Evolutionary conservation across 2,888 invertebrate species (phyloP), one percentile per base, ranked within the genome.

Genomic region (Rhagophthalmus giganteus): DNA sequence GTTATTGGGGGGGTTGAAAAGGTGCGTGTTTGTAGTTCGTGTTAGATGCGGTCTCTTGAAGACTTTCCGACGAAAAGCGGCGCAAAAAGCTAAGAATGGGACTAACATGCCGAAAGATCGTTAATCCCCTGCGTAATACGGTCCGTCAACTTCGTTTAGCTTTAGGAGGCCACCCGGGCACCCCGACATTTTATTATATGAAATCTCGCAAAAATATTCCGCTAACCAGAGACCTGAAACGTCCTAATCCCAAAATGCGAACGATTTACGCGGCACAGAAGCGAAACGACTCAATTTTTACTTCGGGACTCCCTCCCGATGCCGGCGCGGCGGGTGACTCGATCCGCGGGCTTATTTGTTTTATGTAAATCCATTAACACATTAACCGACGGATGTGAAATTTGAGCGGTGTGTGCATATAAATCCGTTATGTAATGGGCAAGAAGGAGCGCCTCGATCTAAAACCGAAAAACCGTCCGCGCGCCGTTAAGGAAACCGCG

Each of bases 351-450:
- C 33, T 40, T 61, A 60, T 63, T 66, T 64, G 58, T 57, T 54
- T 54, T 68, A 65, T 68, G 67, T 67, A 65, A 68, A 68, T 66
- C 65, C 67, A 68, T 68, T 68, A 68, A 62, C 64, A 62, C 62
- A 62, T 65, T 53, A 54, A 59, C 62, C 53, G 51, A 56, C 65
- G 68, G 68, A 67, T 64, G 65, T 64, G 68, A 64, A 61, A 61
- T 50, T 45, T 15, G 57, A 57, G 53, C 44, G 28, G 15, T 45
- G 40, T 52, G 37, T 52, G 48, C 52, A 54, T 54, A 41, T 50
- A 50, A 52, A 52, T 52, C 52, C 52, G 47, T 47, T 47, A 41
- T 40, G 20, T 46, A 41, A 46, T 52, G 51, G 45, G 40, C 9
- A 28, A 7, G 14, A 30, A 31, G 40, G 20, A 28, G 40, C 14